Percentiles rank a stretch among this genome's conserved stretches.
Conservation (phyloP, 2,888 invertebrate genomes). For the Criorhina ranunculi region DNA sequence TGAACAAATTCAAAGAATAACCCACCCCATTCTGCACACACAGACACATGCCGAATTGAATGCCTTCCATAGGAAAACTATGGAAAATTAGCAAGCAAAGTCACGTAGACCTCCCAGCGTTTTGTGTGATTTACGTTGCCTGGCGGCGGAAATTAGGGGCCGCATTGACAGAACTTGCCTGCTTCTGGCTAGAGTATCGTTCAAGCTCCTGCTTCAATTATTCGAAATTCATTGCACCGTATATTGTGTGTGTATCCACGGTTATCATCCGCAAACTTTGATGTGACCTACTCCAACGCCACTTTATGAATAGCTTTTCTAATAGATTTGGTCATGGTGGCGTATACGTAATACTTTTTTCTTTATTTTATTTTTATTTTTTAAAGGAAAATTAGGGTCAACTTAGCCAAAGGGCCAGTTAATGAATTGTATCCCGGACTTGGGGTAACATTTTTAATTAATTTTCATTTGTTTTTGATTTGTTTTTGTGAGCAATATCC, state of each 20-base stretch:
- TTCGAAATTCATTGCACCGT: slow-evolving; percentile 61
- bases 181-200: background rate
- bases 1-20: slow-evolving; percentile 56
- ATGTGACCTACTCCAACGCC: slow-evolving; percentile 21
- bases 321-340: slow-evolving; percentile 49
- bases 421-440: background rate
- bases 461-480: slow-evolving; percentile 44
- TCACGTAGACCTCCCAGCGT: slow-evolving; percentile 64
- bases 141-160: slow-evolving; percentile 69
- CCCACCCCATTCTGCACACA: slow-evolving; percentile 10
- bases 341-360: slow-evolving; percentile 64
- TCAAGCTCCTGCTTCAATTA: slow-evolving; percentile 44
- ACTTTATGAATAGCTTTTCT: slow-evolving; percentile 45
- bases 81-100: slow-evolving; percentile 67
- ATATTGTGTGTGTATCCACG: slow-evolving; percentile 19
- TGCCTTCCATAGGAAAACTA: slow-evolving; percentile 51
- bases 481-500: slow-evolving; percentile 1
- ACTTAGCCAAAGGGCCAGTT: background rate
- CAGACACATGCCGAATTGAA: slow-evolving; percentile 32
- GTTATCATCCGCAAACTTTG: slow-evolving; percentile 36
- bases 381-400: slow-evolving; percentile 3
- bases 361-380: background rate
- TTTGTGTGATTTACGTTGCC: slow-evolving; percentile 71
- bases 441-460: slow-evolving; percentile 47
- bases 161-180: slow-evolving; percentile 52